Evolutionary conservation across 2,888 invertebrate species (phyloP).

Genomic region (Spatulosminthurus flaviceps): DNA sequence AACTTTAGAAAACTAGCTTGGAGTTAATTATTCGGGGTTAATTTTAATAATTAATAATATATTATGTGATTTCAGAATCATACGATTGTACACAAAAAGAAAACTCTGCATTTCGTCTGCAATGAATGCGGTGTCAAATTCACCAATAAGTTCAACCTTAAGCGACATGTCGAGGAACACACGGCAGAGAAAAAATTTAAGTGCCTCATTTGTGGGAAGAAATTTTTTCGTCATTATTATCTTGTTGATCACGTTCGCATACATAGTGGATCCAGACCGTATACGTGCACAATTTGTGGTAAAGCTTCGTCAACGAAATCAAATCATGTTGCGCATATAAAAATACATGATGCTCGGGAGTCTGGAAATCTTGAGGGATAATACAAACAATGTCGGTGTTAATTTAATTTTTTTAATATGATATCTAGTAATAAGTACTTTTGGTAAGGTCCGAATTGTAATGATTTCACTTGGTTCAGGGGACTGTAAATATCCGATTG

Average conservation of each 20-base stretch:
- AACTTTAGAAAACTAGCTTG: too few species aligned
- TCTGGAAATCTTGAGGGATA: slow-evolving; percentile 84
- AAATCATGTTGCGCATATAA: slow-evolving; percentile 89
- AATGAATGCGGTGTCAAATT: slow-evolving; percentile 90
- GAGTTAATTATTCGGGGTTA: too few species aligned
- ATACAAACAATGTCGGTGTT: slow-evolving; percentile 9
- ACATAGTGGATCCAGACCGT: slow-evolving; percentile 83
- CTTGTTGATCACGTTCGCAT: slow-evolving; percentile 86
- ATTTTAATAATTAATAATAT: too few species aligned
- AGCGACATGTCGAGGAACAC: slow-evolving; percentile 85
- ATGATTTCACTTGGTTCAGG: too few species aligned
- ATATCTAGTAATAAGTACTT: background rate
- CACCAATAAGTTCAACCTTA: slow-evolving; percentile 84
- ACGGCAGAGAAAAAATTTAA: slow-evolving; percentile 80
- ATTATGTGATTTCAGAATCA: slow-evolving; percentile 68
- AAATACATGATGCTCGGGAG: slow-evolving; percentile 88
- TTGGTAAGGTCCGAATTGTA: too few species aligned
- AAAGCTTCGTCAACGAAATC: slow-evolving; percentile 89
- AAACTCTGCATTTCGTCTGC: slow-evolving; percentile 83
- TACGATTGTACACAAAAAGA: slow-evolving; percentile 83
- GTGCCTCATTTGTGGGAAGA: slow-evolving; percentile 81
- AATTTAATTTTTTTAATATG: background rate
- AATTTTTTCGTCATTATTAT: slow-evolving; percentile 87
- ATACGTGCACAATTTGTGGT: slow-evolving; percentile 86
- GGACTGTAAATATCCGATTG: too few species aligned